phyloP scores from a whole-genome alignment of 2,888 invertebrate genomes.

The Aradus depressus region DNA sequence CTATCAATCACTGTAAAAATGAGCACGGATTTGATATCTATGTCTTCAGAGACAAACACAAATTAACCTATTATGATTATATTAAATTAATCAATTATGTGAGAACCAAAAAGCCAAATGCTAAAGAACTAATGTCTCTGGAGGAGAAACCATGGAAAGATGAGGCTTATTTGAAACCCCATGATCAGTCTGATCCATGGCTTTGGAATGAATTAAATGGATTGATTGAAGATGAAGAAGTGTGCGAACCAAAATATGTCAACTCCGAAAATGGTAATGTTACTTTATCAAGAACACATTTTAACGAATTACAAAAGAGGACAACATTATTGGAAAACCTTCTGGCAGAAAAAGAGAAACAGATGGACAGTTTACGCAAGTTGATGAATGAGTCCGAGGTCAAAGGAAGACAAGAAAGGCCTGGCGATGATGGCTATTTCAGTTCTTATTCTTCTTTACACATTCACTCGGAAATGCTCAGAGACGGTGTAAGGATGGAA shows the following conservation, averaged over 20 bases:
- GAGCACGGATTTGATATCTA: not conserved
- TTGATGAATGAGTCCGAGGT: slow-evolving; percentile 33
- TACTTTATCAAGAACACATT: slow-evolving; percentile 49
- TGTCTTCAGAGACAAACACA: not conserved
- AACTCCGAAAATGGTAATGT: slow-evolving; percentile 51
- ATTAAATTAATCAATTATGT: slow-evolving; percentile 62
- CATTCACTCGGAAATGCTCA: slow-evolving; percentile 82
- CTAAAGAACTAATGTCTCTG: slow-evolving; percentile 38
- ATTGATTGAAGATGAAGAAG: slow-evolving; percentile 44
- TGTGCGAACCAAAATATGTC: slow-evolving; percentile 42
- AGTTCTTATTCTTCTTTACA: slow-evolving; percentile 42
- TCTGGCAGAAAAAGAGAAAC: slow-evolving; percentile 35
- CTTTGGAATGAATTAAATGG: slow-evolving; percentile 36
- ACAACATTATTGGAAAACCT: slow-evolving; percentile 43
- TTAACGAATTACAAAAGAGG: slow-evolving; percentile 44
- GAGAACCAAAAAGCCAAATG: slow-evolving; percentile 47
- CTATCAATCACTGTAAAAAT: not conserved
- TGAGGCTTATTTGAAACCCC: slow-evolving; percentile 67
- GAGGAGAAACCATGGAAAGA: slow-evolving; percentile 51
- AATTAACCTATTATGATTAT: slow-evolving; percentile 17
- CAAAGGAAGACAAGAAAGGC: slow-evolving; percentile 38
- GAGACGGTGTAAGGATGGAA: slow-evolving; percentile 43
- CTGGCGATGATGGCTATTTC: slow-evolving; percentile 51
- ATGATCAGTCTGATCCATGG: slow-evolving; percentile 63
- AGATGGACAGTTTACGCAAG: slow-evolving; percentile 34